Conservation (phyloP, 1,140 invertebrate genomes). For the Piezodorus guildinii region DNA sequence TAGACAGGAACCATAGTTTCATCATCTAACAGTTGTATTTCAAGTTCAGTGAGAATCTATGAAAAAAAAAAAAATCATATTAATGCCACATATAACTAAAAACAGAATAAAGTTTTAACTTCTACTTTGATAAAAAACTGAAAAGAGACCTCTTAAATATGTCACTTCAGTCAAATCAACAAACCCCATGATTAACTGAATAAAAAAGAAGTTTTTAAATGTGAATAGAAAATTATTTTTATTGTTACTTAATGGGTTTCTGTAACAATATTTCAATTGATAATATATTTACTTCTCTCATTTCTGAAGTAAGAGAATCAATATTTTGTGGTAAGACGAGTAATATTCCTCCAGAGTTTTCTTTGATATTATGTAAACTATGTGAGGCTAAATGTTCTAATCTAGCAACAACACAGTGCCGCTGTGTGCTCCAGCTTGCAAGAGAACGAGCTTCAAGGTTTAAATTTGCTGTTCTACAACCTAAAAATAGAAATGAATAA, state of each 20-base stretch:
- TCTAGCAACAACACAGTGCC: conserved; percentile 75
- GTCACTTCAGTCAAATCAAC: no score
- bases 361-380: conserved; percentile 60
- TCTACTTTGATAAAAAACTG: no score
- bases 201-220: no score
- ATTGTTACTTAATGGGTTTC: no score
- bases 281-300: conserved; percentile 50
- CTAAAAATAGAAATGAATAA: conserved; percentile 38
- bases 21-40: conserved; percentile 68
- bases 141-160: no score
- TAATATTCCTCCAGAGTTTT: conserved; percentile 73
- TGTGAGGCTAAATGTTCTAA: conserved; percentile 64
- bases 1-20: conserved; percentile 81
- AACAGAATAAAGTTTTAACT: no score
- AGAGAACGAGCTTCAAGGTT: conserved; percentile 81
- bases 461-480: conserved; percentile 64
- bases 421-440: conserved; percentile 69
- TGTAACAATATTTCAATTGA: background rate
- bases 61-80: conserved; percentile 17
- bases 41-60: conserved; percentile 64
- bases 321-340: conserved; percentile 69
- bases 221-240: no score
- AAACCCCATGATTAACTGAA: no score
- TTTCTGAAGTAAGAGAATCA: conserved; percentile 47
- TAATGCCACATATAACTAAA: no score